These are phyloP conservation scores for Epinephelus coioides DNA, from an alignment of 2,797 vertebrate species.

Conservation along the genomic window DNA sequence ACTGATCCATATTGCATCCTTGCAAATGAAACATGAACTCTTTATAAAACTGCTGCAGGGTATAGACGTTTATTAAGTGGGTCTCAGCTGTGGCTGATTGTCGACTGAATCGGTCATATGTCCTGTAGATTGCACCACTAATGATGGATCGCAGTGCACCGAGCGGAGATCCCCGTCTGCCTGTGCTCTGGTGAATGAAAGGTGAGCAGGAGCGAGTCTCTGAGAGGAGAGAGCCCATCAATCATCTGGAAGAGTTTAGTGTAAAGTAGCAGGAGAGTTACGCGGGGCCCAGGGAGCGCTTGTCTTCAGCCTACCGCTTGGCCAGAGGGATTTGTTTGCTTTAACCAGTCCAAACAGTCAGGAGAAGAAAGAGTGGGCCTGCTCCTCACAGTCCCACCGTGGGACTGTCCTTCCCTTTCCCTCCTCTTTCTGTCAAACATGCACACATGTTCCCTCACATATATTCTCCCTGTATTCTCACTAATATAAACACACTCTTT, in stretches of 20 bases:
- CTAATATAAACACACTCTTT: conserved; percentile 51
- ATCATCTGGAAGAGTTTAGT: conserved; percentile 92
- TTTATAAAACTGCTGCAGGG: not conserved
- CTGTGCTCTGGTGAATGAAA: conserved; percentile 37
- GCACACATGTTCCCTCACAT: conserved; percentile 48
- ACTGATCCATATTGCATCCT: not conserved
- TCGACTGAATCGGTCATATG: conserved; percentile 3
- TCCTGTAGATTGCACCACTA: conserved; percentile 3
- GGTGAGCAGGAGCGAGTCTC: conserved; percentile 49
- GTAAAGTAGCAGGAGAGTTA: conserved; percentile 86
- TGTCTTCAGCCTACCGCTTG: conserved; percentile 84
- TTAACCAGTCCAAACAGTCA: conserved; percentile 88
- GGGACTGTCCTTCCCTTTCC: conserved; percentile 48
- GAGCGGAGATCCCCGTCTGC: conserved; percentile 36
- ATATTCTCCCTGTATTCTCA: conserved; percentile 28
- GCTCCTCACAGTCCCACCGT: conserved; percentile 48
- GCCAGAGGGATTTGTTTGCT: conserved; percentile 87
- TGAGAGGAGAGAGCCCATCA: conserved; percentile 70
- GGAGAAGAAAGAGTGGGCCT: conserved; percentile 78
- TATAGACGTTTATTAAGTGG: not conserved
- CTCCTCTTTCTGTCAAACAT: conserved; percentile 58
- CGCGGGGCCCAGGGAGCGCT: conserved; percentile 78
- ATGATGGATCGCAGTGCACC: conserved; percentile 21
- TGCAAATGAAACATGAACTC: not conserved
- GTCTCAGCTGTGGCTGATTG: conserved; percentile 10